Evolutionary conservation across 2,888 invertebrate species (phyloP), one percentile per base, ranked within the genome.

Genomic region (Apamea epomidion): DNA sequence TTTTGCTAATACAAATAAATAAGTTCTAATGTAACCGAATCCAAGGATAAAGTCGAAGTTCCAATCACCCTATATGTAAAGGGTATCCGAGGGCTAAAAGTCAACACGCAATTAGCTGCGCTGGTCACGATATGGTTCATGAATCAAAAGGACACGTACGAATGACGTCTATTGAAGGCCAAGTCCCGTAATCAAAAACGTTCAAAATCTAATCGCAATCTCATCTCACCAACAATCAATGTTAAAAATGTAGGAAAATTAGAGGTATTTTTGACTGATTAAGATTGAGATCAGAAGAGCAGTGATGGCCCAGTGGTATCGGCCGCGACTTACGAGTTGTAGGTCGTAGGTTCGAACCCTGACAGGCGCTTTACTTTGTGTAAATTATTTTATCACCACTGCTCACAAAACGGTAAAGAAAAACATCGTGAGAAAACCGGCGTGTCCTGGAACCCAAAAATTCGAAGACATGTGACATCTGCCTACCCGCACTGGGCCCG

Each of bases 31-130:
- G 10, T 54, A n/a, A n/a, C 21, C 4, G 10, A n/a, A 62, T 8
- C 51, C 51, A 51, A 16, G 16, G 58, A 51, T 67, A 42, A 77
- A 21, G 8, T 67, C 67, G 60, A 81, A 68, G 16, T 77, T 83
- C 25, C 80, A 68, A 68, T 81, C 16, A 32, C 18, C 29, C 4
- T 58, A 10, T 21, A 32, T 2, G 18, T 25, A 12, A 18, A 25
- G 1, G 18, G 32, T n/a, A n/a, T 45, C n/a, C 6, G 25, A 37
- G 25, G 18, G 29, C 42, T 37, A 10, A 51, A 51, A 42, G 42
- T 77, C 60, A 83, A 67, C 83, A 83, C 29, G 6, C 58, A 48
- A 74, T 48, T 48, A 58, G 45, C 75, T 48, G 16, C 12, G 7
- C 37, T 82, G 16, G 42, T 60, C 21, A 16, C n/a, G 14, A 7